Conservation (phyloP, 2,113 vertebrate genomes). For the Numida meleagris region DNA sequence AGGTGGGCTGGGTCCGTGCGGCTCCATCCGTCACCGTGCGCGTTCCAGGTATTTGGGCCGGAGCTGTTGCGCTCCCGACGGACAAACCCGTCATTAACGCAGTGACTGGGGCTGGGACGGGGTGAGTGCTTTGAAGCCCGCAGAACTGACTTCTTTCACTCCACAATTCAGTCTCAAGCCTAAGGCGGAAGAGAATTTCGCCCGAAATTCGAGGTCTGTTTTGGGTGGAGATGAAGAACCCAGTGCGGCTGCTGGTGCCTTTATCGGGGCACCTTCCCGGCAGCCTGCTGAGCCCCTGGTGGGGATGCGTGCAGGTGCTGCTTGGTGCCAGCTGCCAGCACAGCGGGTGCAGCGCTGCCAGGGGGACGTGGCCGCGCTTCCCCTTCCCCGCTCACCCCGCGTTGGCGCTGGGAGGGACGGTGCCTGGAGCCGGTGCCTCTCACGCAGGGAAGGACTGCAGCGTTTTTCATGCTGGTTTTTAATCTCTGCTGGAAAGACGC, state of each 20-base stretch:
- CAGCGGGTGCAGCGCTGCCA: not conserved
- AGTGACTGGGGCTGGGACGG: not conserved
- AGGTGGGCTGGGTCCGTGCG: constrained; percentile 15
- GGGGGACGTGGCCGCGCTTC: not conserved
- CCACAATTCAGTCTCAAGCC: not conserved
- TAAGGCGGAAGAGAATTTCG: not conserved
- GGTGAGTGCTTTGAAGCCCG: constrained; percentile 33
- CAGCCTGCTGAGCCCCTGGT: not conserved
- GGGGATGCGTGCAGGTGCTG: not conserved
- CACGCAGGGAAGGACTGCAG: accelerated
- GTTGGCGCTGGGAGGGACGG: accelerated
- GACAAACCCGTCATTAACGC: constrained; percentile 13
- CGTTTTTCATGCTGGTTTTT: accelerated
- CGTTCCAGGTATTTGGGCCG: not conserved
- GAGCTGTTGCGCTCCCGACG: constrained; percentile 23
- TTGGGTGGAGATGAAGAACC: not conserved
- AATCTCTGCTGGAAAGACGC: not conserved
- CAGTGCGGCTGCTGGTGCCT: not conserved
- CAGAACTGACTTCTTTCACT: constrained; percentile 11
- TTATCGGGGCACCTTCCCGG: not conserved
- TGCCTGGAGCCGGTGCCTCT: not conserved
- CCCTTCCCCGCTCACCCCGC: accelerated
- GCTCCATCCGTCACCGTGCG: not conserved
- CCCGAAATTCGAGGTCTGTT: not conserved
- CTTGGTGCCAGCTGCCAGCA: not conserved